phyloP scores from a whole-genome alignment of 2,888 invertebrate species.

The Tinea semifulvella region DNA sequence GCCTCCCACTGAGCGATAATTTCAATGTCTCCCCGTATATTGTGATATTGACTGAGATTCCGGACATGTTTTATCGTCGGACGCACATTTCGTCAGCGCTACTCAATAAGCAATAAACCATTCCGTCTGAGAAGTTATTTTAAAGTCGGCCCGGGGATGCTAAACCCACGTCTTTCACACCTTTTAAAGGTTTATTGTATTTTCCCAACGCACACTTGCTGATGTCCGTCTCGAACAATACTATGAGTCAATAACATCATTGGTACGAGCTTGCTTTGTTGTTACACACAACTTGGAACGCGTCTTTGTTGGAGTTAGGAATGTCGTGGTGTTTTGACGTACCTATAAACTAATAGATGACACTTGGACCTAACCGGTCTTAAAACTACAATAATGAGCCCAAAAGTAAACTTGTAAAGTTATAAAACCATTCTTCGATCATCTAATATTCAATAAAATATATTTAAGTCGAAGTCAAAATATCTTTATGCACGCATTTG shows the following conservation, averaged over 20 bases:
- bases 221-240: background rate
- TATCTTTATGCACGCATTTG: no score
- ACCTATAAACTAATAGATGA: no score
- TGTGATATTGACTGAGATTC: conserved; percentile 63
- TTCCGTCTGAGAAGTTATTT: conserved; percentile 62
- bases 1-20: conserved; percentile 63
- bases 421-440: no score
- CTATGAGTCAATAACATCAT: conserved; percentile 12
- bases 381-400: no score
- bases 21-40: conserved; percentile 59
- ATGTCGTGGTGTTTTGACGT: no score
- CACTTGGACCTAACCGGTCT: no score
- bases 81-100: conserved; percentile 59
- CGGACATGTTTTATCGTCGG: conserved; percentile 55
- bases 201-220: conserved; percentile 35
- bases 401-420: no score
- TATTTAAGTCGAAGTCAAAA: no score
- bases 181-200: conserved; percentile 64
- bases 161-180: conserved; percentile 57
- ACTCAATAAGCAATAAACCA: conserved; percentile 67
- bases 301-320: no score
- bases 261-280: conserved; percentile 12
- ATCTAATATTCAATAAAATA: no score
- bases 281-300: no score
- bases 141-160: conserved; percentile 49